Percentiles rank a stretch among this genome's conserved stretches.
These are phyloP conservation scores for Scrobipalpa costella DNA, from an alignment of 2,888 invertebrate genomes.

Conservation along the genomic window DNA sequence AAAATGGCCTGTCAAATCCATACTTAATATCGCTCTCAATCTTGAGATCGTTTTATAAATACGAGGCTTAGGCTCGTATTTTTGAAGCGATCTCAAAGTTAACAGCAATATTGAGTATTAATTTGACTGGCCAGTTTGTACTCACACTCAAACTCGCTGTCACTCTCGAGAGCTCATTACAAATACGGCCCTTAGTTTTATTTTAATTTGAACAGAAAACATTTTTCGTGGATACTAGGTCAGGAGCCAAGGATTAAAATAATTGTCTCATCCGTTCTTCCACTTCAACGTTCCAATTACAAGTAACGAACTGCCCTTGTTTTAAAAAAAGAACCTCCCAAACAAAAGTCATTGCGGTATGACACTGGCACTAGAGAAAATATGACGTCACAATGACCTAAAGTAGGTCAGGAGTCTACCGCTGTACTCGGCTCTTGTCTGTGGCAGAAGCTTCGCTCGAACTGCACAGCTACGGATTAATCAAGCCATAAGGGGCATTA, in stretches of 20 bases:
- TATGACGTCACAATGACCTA: conserved; percentile 29
- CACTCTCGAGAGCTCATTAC: no score
- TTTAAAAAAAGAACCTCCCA: neutral
- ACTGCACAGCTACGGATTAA: conserved; percentile 9
- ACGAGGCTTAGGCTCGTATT: no score
- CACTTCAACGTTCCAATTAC: neutral
- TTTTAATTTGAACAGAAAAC: neutral
- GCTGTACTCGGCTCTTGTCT: neutral
- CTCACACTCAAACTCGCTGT: no score
- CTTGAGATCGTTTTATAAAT: no score
- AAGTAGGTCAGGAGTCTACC: conserved; percentile 26
- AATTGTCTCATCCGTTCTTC: neutral
- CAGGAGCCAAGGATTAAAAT: neutral
- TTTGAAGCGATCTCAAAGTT: no score
- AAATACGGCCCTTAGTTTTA: no score
- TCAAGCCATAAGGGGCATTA: conserved; percentile 14
- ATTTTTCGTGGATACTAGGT: no score
- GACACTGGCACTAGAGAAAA: conserved; percentile 27
- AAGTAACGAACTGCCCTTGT: neutral
- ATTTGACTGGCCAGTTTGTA: no score
- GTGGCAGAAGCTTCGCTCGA: neutral
- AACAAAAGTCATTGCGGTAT: conserved; percentile 24
- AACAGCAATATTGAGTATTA: no score
- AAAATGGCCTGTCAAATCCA: no score
- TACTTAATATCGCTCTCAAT: no score